Evolutionary conservation across 2,888 invertebrate species (phyloP).

Genomic region (Drosophila quinaria): DNA sequence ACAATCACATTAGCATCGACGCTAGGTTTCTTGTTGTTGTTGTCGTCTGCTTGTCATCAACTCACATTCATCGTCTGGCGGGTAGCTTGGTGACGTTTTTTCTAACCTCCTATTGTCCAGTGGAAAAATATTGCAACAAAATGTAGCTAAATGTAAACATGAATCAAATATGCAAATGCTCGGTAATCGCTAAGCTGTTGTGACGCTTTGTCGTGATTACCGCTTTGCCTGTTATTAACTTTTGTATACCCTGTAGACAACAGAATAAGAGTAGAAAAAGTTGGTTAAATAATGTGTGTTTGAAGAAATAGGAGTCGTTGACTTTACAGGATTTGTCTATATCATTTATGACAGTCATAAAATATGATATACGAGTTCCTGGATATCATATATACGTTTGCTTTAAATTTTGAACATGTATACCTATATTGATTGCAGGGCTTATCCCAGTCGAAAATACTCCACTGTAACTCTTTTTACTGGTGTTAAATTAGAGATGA

Average conservation of each 20-base stretch:
- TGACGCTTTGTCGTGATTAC: conserved; percentile 19
- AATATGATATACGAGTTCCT: not conserved
- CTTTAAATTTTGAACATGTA: too few species aligned
- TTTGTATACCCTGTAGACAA: conserved; percentile 5
- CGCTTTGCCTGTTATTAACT: conserved; percentile 3
- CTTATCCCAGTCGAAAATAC: not conserved
- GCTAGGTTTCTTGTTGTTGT: conserved; percentile 21
- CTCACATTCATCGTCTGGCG: conserved; percentile 51
- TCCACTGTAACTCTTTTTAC: too few species aligned
- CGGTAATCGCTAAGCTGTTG: conserved; percentile 29
- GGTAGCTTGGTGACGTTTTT: conserved; percentile 48
- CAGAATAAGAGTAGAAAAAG: not conserved
- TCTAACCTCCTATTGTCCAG: conserved; percentile 34
- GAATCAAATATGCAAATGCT: conserved; percentile 68
- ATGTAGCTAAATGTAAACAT: conserved; percentile 51
- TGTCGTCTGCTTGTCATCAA: conserved; percentile 66
- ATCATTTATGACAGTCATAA: too few species aligned
- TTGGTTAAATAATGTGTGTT: not conserved
- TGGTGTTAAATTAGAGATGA: conserved; percentile 8
- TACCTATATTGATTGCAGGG: too few species aligned
- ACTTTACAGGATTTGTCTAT: not conserved
- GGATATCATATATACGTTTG: not conserved
- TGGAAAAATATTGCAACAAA: conserved; percentile 67
- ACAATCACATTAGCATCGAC: conserved; percentile 63
- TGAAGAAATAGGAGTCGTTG: too few species aligned